Evolutionary conservation across 1,140 invertebrate species (phyloP).

Genomic region (Octopus bimaculoides): DNA sequence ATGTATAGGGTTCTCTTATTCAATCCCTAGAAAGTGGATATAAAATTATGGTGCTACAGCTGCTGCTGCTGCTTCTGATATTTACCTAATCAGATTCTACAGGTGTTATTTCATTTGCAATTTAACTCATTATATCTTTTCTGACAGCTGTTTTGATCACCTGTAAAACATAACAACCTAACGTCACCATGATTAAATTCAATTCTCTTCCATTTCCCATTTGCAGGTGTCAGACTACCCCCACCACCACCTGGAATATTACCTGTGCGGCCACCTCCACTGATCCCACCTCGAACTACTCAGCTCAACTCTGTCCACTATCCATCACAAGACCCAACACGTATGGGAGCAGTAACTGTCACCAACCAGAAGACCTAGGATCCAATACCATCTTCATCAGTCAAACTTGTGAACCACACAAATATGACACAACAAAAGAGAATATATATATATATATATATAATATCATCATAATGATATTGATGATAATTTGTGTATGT

Average conservation of each 20-base stretch:
- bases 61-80: too few species aligned
- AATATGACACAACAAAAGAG: neutral
- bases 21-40: too few species aligned
- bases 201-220: neutral
- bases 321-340: slow-evolving; percentile 89
- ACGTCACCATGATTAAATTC: neutral
- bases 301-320: slow-evolving; percentile 71
- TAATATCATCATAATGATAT: neutral
- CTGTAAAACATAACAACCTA: neutral
- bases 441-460: slow-evolving; percentile 3
- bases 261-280: slow-evolving; percentile 60
- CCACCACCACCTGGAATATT: slow-evolving; percentile 62
- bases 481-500: neutral
- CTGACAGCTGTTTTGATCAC: neutral
- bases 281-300: slow-evolving; percentile 57
- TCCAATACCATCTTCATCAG: too few species aligned
- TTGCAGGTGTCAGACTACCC: slow-evolving; percentile 47
- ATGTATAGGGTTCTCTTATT: too few species aligned
- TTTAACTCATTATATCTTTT: neutral
- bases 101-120: neutral
- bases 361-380: neutral
- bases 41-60: too few species aligned
- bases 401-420: neutral
- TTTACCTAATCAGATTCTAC: too few species aligned
- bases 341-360: slow-evolving; percentile 68